Evolutionary conservation across 2,113 vertebrate genomes (phyloP), one percentile per base, ranked within the genome.

Genomic region (Eretmodus cyanostictus): DNA sequence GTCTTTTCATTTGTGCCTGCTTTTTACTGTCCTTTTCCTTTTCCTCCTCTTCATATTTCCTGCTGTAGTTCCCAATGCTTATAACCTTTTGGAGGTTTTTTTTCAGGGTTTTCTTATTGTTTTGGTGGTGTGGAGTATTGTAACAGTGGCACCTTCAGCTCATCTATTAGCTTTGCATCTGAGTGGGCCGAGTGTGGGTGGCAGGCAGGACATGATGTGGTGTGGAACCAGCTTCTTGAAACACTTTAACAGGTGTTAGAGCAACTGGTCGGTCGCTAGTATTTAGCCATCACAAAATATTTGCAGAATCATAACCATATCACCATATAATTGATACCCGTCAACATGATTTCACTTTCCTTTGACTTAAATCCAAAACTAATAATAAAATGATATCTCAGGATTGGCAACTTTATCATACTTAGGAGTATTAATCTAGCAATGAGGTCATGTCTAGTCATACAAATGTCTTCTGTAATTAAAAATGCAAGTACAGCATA

Each of bases 91-190:
- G 31, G 61, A 2, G 10, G 0, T 7, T 63, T 63, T 27, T 55
- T 61, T 63, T 7, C 1, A 19, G 0, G 0, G 61, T 66, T 66
- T 66, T 63, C 59, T 63, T 36, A 16, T 63, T 1, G 59, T 3
- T 19, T 4, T 40, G 57, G 57, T 61, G 16, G 16, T 61, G 57
- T 61, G 9, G 57, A 61, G 4, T 34, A 59, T 59, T 59, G 57
- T 59, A 59, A 59, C 14, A 4, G 0, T 59, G 27, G 27, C 8
- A 59, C 57, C 27, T 59, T 59, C 27, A 59, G 57, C 57, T 59
- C 14, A 59, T 31, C 57, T 59, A 59, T 59, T 9, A 59, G 0
- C 57, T 17, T 59, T 63, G 59, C 29, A 63, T 63, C 16, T 63
- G 0, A 34, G 29, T 63, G 29, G 59, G 59, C 5, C 1, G 0